Evolutionary conservation across 2,797 vertebrate species (phyloP).

Genomic region (Falco peregrinus): DNA sequence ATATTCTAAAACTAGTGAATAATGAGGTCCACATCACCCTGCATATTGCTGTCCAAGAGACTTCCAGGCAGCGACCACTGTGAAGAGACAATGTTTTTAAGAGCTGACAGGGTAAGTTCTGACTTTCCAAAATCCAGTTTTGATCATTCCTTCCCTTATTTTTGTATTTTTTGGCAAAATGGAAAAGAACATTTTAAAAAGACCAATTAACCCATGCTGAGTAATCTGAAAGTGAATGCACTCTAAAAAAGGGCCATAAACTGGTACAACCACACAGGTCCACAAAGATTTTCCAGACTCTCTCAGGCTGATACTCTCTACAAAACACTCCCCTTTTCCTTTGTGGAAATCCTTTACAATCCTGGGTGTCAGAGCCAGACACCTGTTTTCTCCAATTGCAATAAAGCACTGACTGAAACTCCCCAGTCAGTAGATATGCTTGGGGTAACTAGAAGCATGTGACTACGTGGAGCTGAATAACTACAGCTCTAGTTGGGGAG

Average conservation of each 20-base stretch:
- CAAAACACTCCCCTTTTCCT: not conserved
- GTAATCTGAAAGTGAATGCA: slow-evolving; percentile 12
- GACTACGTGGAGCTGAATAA: not conserved
- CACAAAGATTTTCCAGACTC: not conserved
- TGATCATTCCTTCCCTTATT: slow-evolving; percentile 7
- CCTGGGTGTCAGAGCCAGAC: not conserved
- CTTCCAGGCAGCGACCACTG: not conserved
- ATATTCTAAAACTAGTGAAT: not conserved
- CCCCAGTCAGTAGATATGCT: not conserved
- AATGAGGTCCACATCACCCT: not conserved
- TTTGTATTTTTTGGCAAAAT: slow-evolving; percentile 21
- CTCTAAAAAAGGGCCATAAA: slow-evolving; percentile 23
- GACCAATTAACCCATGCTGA: not conserved
- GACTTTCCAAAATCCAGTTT: slow-evolving; percentile 56
- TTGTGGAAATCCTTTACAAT: not conserved
- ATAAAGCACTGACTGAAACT: not conserved
- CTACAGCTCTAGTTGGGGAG: not conserved
- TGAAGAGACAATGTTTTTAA: slow-evolving; percentile 52
- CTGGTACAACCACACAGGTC: not conserved
- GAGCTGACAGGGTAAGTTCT: slow-evolving; percentile 6
- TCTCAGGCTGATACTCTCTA: not conserved
- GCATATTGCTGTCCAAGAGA: not conserved
- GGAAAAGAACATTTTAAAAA: slow-evolving; percentile 42
- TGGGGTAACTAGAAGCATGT: not conserved
- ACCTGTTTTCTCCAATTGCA: not conserved